A percentile compares a stretch with the other conserved stretches of the same genome.
Conservation (phyloP, 2,113 vertebrate species). For the Phyllostomus discolor region DNA sequence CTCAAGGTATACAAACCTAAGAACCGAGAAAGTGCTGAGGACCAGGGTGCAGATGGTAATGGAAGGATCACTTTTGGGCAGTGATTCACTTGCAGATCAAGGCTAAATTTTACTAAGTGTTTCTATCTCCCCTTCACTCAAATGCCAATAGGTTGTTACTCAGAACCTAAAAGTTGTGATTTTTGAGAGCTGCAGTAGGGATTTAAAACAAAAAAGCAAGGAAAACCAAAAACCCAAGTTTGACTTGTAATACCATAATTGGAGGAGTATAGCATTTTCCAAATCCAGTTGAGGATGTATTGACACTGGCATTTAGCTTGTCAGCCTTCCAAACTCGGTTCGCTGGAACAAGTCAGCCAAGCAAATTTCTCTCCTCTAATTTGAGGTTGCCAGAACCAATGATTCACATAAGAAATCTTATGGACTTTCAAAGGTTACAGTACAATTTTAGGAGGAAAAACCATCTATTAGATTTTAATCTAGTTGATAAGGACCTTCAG, state of each 20-base stretch:
- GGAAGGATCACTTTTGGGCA: not conserved
- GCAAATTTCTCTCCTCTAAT: slow-evolving; percentile 64
- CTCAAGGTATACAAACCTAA: not conserved
- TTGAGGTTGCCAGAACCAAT: slow-evolving; percentile 58
- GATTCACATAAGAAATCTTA: slow-evolving; percentile 66
- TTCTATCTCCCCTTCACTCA: not conserved
- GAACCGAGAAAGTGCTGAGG: not conserved
- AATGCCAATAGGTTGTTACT: not conserved
- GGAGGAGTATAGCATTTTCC: slow-evolving; percentile 47
- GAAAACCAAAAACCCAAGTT: not conserved
- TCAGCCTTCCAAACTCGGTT: slow-evolving; percentile 55
- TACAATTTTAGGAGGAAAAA: slow-evolving; percentile 63
- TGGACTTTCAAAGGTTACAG: slow-evolving; percentile 56
- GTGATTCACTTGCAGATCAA: not conserved
- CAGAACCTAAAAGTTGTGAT: not conserved
- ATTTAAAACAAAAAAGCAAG: not conserved
- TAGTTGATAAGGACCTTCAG: slow-evolving; percentile 69
- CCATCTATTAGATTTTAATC: slow-evolving; percentile 70
- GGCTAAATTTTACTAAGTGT: not conserved
- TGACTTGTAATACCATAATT: slow-evolving; percentile 35
- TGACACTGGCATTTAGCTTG: slow-evolving; percentile 53
- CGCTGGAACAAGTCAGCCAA: slow-evolving; percentile 63
- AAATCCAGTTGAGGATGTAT: slow-evolving; percentile 37
- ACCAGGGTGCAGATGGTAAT: not conserved
- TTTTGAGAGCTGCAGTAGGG: not conserved